Conservation (phyloP, 2,113 vertebrate species). For the Australoheros scitulus region DNA sequence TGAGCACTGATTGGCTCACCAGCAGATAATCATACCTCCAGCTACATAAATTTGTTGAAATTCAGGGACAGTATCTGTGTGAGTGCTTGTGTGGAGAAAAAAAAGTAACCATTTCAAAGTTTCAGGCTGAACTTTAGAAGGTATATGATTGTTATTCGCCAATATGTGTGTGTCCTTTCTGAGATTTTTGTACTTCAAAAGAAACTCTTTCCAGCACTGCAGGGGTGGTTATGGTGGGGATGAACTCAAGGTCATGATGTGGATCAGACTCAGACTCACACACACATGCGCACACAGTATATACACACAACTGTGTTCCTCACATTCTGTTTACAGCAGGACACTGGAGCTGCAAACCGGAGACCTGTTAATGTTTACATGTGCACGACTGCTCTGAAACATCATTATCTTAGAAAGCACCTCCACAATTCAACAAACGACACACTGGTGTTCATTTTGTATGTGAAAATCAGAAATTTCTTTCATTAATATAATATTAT, state of each 20-base stretch:
- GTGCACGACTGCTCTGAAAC: not conserved
- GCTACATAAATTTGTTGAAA: not conserved
- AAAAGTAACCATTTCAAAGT: not conserved
- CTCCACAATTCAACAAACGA: accelerated
- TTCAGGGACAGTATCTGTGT: not conserved
- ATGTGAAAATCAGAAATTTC: accelerated
- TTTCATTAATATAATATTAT: not conserved
- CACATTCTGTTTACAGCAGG: not conserved
- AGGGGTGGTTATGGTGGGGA: slow-evolving; percentile 23
- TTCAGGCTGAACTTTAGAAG: slow-evolving; percentile 37
- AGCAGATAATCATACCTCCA: slow-evolving; percentile 16
- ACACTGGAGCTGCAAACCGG: not conserved
- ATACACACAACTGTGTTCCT: not conserved
- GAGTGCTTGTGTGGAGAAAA: not conserved
- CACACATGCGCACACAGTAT: not conserved
- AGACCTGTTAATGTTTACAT: not conserved
- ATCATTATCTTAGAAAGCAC: too few species aligned
- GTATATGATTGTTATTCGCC: slow-evolving; percentile 38
- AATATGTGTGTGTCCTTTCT: slow-evolving; percentile 44
- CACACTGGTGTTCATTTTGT: not conserved
- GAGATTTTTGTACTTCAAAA: slow-evolving; percentile 51
- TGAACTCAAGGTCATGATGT: slow-evolving; percentile 41
- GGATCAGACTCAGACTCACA: not conserved
- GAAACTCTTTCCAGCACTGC: slow-evolving; percentile 38
- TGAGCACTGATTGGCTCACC: slow-evolving; percentile 4